Percentiles rank a stretch among this genome's conserved stretches.
Evolutionary conservation across 2,888 invertebrate genomes (phyloP).

Genomic region (Nezara viridula): DNA sequence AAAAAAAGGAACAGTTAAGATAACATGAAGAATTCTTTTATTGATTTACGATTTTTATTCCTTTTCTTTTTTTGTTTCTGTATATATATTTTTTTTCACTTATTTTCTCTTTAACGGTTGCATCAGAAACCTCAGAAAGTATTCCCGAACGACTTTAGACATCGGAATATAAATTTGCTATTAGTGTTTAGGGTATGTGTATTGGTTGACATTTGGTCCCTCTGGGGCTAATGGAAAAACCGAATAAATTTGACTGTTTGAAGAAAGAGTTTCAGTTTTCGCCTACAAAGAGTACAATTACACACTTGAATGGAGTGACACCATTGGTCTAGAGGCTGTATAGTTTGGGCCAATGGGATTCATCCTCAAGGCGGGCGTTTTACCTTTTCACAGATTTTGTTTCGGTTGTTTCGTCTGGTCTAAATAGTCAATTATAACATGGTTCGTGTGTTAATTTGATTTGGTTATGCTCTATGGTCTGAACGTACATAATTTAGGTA

Average conservation of each 20-base stretch:
- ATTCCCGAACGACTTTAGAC: constrained; percentile 49
- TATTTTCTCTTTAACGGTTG: constrained; percentile 42
- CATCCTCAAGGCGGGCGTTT: not conserved
- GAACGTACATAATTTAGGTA: too few relatives aligned
- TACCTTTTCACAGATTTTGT: constrained; percentile 5
- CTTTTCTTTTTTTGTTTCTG: not conserved
- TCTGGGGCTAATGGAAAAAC: constrained; percentile 54
- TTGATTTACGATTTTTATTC: constrained; percentile 26
- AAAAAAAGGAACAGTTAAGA: constrained; percentile 21
- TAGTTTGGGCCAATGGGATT: constrained; percentile 47
- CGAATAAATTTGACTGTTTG: constrained; percentile 59
- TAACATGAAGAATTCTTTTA: constrained; percentile 41
- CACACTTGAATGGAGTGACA: constrained; percentile 2
- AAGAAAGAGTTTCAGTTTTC: constrained; percentile 56
- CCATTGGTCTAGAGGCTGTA: constrained; percentile 39
- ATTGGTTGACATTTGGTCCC: constrained; percentile 54
- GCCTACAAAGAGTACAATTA: constrained; percentile 60
- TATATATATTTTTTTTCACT: not conserved
- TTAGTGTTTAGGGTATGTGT: constrained; percentile 55
- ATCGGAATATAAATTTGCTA: constrained; percentile 57
- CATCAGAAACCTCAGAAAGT: constrained; percentile 41
- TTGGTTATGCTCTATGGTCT: too few relatives aligned
- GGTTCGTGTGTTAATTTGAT: not conserved
- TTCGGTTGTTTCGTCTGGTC: not conserved
- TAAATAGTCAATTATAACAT: not conserved